Conservation (phyloP, 2,888 invertebrate genomes). For the Chloroclysta siterata region DNA sequence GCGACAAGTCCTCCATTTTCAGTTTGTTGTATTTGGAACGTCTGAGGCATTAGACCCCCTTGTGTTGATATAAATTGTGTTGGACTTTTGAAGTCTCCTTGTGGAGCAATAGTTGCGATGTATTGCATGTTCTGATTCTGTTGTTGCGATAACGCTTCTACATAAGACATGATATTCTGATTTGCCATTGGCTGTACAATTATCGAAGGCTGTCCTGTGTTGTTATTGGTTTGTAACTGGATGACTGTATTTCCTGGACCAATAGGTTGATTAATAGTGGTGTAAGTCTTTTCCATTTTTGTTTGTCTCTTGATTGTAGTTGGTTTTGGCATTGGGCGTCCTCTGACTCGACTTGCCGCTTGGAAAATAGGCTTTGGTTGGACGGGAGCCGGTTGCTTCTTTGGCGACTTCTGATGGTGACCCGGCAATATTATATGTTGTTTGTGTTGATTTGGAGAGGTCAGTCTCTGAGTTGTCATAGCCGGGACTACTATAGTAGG, state of each 20-base stretch:
- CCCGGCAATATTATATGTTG: slow-evolving; percentile 77
- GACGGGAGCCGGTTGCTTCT: slow-evolving; percentile 75
- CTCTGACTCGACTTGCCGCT: slow-evolving; percentile 72
- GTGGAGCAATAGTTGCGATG: slow-evolving; percentile 88
- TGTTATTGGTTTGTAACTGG: slow-evolving; percentile 84
- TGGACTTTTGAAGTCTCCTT: slow-evolving; percentile 83
- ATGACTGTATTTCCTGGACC: slow-evolving; percentile 82
- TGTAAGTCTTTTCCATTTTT: slow-evolving; percentile 78
- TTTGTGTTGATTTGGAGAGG: slow-evolving; percentile 77
- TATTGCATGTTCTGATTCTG: slow-evolving; percentile 91
- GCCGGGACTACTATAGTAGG: slow-evolving; percentile 79
- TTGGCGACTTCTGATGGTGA: slow-evolving; percentile 76
- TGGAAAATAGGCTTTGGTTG: slow-evolving; percentile 82
- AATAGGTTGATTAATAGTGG: slow-evolving; percentile 78
- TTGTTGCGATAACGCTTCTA: slow-evolving; percentile 88
- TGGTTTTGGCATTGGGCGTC: slow-evolving; percentile 78
- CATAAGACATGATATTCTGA: slow-evolving; percentile 87
- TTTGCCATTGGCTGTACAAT: slow-evolving; percentile 88
- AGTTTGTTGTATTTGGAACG: slow-evolving; percentile 86
- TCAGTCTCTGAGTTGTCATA: slow-evolving; percentile 75
- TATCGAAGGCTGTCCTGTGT: slow-evolving; percentile 86
- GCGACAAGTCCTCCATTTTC: slow-evolving; percentile 86
- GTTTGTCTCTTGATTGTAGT: slow-evolving; percentile 78
- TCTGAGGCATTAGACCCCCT: slow-evolving; percentile 83
- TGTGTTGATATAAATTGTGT: slow-evolving; percentile 83